A percentile compares a stretch with the other conserved stretches of the same genome.
phyloP scores from a whole-genome alignment of 2,888 invertebrate species.

The Cosmopolites sordidus region DNA sequence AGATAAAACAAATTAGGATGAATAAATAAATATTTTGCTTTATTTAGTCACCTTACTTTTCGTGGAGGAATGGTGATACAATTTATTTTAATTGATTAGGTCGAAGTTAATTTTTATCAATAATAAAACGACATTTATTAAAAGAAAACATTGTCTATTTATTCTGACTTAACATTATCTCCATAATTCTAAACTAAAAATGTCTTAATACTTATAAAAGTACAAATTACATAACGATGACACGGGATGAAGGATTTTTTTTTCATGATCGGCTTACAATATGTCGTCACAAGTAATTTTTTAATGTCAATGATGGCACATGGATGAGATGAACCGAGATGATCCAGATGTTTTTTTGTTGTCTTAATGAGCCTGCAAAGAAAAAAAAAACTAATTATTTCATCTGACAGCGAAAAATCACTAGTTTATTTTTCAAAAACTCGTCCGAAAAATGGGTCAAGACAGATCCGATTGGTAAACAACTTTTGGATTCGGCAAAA shows the following conservation, averaged over 20 bases:
- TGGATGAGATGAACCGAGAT: not conserved
- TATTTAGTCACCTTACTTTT: too few species aligned
- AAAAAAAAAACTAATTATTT: too few species aligned
- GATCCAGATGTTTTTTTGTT: not conserved
- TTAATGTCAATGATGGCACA: not conserved
- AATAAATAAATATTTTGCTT: too few species aligned
- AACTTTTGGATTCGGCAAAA: not conserved
- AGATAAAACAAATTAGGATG: too few species aligned
- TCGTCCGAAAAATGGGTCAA: not conserved
- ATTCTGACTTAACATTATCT: conserved; percentile 9
- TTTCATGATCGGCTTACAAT: too few species aligned
- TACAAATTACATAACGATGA: conserved; percentile 10
- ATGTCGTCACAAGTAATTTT: too few species aligned
- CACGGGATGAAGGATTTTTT: not conserved
- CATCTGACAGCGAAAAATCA: not conserved
- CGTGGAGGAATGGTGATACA: too few species aligned
- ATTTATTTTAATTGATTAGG: too few species aligned
- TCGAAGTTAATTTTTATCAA: too few species aligned
- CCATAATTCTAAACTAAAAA: conserved; percentile 10
- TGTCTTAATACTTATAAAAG: conserved; percentile 23
- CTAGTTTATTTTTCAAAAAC: not conserved
- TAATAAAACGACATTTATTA: conserved; percentile 2
- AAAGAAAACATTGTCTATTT: conserved; percentile 13
- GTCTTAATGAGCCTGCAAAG: not conserved
- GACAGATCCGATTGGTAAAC: not conserved